Conservation (phyloP, 2,797 vertebrate species). For the Eurystomus glaucurus region DNA sequence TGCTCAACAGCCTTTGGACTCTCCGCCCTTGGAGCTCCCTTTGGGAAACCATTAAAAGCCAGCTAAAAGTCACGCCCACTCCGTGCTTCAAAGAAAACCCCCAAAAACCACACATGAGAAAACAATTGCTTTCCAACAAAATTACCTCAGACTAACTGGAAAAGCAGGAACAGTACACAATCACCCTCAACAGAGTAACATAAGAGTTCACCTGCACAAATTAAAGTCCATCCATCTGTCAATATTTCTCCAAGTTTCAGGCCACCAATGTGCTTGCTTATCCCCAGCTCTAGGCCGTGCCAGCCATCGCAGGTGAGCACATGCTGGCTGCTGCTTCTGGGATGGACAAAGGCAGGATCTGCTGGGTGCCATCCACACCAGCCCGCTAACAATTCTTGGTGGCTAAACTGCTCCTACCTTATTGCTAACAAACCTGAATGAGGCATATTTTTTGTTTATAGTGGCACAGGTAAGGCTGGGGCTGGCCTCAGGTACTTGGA, state of each 20-base stretch:
- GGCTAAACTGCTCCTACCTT: background rate
- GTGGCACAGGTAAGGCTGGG: fast-evolving
- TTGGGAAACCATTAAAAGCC: background rate
- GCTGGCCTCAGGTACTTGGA: background rate
- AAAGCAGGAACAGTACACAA: constrained; percentile 8
- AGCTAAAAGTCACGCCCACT: background rate
- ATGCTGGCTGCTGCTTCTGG: fast-evolving
- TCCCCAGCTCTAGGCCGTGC: background rate
- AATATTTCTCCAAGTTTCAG: constrained; percentile 18
- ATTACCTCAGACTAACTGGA: constrained; percentile 29
- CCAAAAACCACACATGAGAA: fast-evolving
- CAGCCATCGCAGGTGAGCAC: background rate
- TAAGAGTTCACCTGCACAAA: constrained; percentile 14
- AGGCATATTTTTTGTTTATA: background rate
- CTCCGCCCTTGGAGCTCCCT: background rate
- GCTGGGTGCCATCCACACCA: background rate
- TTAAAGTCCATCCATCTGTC: constrained; percentile 48
- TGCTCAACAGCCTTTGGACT: background rate
- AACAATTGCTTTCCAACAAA: background rate
- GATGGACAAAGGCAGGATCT: background rate
- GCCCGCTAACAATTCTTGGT: background rate
- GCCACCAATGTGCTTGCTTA: background rate
- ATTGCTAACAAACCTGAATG: background rate
- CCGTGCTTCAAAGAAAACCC: background rate
- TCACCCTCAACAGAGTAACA: background rate